These are phyloP conservation scores for Antheraea mylitta DNA, from an alignment of 1,140 invertebrate genomes.

Conservation along the genomic window DNA sequence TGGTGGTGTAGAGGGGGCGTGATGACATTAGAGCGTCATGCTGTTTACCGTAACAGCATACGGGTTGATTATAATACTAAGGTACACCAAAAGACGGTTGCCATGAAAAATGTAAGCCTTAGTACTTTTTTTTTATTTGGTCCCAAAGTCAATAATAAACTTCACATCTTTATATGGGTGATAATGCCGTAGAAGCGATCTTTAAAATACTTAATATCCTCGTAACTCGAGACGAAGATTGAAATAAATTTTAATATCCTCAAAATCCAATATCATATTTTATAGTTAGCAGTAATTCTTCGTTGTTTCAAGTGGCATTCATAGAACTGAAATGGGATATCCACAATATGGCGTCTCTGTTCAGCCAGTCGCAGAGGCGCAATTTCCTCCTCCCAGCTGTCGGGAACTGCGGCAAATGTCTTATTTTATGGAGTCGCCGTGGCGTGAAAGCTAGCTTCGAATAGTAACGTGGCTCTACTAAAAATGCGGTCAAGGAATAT, in stretches of 20 bases:
- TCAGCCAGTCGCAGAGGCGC: slow-evolving; percentile 32
- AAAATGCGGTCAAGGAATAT: not conserved
- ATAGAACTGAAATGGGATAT: slow-evolving; percentile 36
- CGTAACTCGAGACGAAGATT: not conserved
- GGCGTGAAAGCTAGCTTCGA: slow-evolving; percentile 12
- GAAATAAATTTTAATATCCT: not conserved
- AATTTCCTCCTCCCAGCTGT: slow-evolving; percentile 36
- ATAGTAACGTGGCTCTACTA: slow-evolving; percentile 2
- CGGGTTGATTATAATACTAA: no score
- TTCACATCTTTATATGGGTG: not conserved
- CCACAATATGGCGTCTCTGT: slow-evolving; percentile 29
- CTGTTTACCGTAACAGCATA: no score
- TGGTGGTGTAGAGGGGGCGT: no score
- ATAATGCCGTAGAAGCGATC: not conserved
- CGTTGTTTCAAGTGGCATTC: slow-evolving; percentile 32
- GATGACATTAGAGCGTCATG: no score
- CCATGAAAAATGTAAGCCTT: no score
- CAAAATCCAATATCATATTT: not conserved
- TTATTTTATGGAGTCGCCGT: slow-evolving; percentile 36
- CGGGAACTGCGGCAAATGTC: slow-evolving; percentile 30
- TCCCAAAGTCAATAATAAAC: no score
- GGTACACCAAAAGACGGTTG: no score
- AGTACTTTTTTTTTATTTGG: no score
- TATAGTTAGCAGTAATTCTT: not conserved
- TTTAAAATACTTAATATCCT: not conserved